A percentile compares a stretch with the other conserved stretches of the same genome.
phyloP scores from a whole-genome alignment of 1,140 invertebrate species.

The Nymphalis io region DNA sequence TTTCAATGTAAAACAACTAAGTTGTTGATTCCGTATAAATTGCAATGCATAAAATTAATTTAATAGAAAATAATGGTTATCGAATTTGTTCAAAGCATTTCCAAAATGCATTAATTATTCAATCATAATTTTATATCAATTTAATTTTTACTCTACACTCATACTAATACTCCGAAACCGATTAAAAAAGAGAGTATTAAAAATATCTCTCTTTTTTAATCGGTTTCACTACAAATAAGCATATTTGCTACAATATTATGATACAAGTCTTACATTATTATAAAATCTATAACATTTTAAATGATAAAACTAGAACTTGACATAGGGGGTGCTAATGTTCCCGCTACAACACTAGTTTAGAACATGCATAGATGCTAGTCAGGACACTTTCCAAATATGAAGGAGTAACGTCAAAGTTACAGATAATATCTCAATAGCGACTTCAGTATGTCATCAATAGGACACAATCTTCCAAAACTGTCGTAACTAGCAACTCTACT shows the following conservation, averaged over 20 bases:
- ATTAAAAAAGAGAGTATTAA: conserved; percentile 77
- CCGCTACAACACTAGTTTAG: conserved; percentile 56
- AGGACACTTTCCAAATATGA: conserved; percentile 7
- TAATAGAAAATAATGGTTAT: conserved; percentile 37
- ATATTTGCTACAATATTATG: conserved; percentile 63
- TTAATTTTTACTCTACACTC: conserved; percentile 41
- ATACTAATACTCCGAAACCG: conserved; percentile 74
- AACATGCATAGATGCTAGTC: conserved; percentile 19
- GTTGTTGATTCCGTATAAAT: conserved; percentile 56
- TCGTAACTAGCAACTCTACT: conserved; percentile 22
- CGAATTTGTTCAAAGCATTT: conserved; percentile 51
- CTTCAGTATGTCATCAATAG: not conserved
- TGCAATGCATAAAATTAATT: conserved; percentile 47
- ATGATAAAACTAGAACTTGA: conserved; percentile 63
- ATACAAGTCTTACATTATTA: conserved; percentile 77
- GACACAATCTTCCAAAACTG: conserved; percentile 3
- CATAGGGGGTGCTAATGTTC: conserved; percentile 37
- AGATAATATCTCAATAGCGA: not conserved
- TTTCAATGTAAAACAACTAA: conserved; percentile 70
- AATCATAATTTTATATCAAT: conserved; percentile 23
- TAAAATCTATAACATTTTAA: conserved; percentile 75
- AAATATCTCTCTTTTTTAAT: conserved; percentile 66
- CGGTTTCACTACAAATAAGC: conserved; percentile 54
- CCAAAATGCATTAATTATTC: conserved; percentile 44
- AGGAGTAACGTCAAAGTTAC: not conserved